Evolutionary conservation across 2,797 vertebrate species (phyloP).

Genomic region (Tokudaia tokunoshimensis): DNA sequence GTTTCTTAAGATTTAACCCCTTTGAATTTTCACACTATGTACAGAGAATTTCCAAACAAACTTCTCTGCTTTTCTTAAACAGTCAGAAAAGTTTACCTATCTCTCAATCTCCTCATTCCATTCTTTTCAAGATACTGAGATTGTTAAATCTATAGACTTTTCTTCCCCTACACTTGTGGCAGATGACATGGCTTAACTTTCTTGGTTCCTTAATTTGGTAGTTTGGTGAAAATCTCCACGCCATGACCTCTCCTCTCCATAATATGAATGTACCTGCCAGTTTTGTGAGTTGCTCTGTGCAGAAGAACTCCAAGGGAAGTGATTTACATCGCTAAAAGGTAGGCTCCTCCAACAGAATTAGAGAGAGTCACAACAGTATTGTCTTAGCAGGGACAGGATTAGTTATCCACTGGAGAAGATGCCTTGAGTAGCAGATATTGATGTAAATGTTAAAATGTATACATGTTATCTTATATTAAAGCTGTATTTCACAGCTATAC

Average conservation of each 20-base stretch:
- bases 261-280: not conserved
- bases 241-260: not conserved
- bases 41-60: not conserved
- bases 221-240: not conserved
- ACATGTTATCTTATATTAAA: not conserved
- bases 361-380: no score
- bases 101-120: not conserved
- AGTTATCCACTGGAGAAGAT: not conserved
- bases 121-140: not conserved
- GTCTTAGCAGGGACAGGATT: not conserved
- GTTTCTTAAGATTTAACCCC: not conserved
- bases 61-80: not conserved
- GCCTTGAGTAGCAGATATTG: not conserved
- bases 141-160: not conserved
- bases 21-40: not conserved
- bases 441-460: not conserved
- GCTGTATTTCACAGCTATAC: not conserved
- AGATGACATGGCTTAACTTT: not conserved
- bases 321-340: rapidly evolving
- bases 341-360: not conserved
- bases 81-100: not conserved
- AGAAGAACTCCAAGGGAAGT: not conserved
- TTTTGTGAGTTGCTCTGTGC: not conserved
- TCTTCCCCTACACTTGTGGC: no score
- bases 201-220: not conserved